phyloP scores from a whole-genome alignment of 2,797 vertebrate genomes.

The Enteromius mattozi region DNA sequence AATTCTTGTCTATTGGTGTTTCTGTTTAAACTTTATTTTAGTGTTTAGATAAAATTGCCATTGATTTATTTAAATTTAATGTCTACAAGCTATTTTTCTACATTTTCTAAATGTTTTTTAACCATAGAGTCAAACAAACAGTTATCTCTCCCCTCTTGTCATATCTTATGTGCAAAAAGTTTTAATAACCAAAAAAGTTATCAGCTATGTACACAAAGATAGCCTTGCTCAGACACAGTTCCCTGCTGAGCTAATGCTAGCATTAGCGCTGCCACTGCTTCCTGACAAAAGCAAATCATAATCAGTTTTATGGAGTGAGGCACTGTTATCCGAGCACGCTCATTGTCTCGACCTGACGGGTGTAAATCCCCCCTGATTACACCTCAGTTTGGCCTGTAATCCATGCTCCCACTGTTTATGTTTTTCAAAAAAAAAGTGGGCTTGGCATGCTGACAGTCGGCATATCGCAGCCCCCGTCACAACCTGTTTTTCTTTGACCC shows the following conservation, averaged over 20 bases:
- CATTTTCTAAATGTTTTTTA: background rate
- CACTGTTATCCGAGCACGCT: slow-evolving; percentile 71
- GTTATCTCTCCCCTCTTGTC: background rate
- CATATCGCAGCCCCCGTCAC: slow-evolving; percentile 59
- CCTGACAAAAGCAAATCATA: slow-evolving; percentile 77
- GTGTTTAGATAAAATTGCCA: too few relatives aligned
- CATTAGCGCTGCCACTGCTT: slow-evolving; percentile 62
- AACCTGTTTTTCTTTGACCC: slow-evolving; percentile 61
- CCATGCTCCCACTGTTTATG: slow-evolving; percentile 76
- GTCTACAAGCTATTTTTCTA: background rate
- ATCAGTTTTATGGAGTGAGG: slow-evolving; percentile 75
- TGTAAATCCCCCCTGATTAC: slow-evolving; percentile 81
- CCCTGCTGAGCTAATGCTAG: slow-evolving; percentile 67
- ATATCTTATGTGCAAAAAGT: slow-evolving; percentile 9
- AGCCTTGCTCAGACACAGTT: slow-evolving; percentile 62
- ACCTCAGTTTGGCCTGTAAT: slow-evolving; percentile 76
- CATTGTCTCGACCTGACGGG: slow-evolving; percentile 73
- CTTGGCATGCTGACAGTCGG: slow-evolving; percentile 71
- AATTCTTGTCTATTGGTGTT: background rate
- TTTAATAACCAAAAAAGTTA: slow-evolving; percentile 47
- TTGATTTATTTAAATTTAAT: background rate
- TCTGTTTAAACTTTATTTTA: background rate
- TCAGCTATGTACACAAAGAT: slow-evolving; percentile 62
- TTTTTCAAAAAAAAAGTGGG: slow-evolving; percentile 76
- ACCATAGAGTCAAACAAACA: background rate